Evolutionary conservation across 2,797 vertebrate species (phyloP).

Genomic region (Rhinoraja longicauda): DNA sequence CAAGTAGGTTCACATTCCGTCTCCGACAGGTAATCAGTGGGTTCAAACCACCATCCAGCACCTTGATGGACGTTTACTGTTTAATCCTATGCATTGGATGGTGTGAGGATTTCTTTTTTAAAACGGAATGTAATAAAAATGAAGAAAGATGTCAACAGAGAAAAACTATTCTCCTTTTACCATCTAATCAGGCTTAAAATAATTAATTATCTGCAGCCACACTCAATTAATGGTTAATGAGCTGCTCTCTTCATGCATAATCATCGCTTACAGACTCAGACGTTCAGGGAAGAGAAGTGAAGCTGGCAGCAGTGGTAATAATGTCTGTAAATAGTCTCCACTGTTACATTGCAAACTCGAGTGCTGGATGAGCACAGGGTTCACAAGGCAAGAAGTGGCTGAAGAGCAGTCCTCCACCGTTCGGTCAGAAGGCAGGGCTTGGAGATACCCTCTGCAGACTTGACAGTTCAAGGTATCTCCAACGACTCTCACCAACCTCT

Average conservation of each 20-base stretch:
- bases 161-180: not conserved
- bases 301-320: not conserved
- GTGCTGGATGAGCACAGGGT: not conserved
- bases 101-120: not conserved
- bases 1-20: not conserved
- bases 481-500: no score
- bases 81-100: no score
- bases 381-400: not conserved
- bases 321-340: not conserved
- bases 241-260: not conserved
- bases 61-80: not conserved
- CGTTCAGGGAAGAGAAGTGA: not conserved
- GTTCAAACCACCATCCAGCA: not conserved
- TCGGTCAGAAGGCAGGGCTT: no score
- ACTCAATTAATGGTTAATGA: constrained; percentile 16
- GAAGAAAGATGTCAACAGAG: not conserved
- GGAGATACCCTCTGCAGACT: no score
- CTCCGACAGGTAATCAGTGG: not conserved
- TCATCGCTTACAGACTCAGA: not conserved
- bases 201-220: constrained; percentile 23
- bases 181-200: constrained; percentile 4
- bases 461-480: no score
- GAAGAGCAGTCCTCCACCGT: no score
- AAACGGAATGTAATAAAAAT: not conserved
- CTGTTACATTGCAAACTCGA: not conserved